Conservation (phyloP, 2,113 vertebrate genomes). For the Apodemus sylvaticus region DNA sequence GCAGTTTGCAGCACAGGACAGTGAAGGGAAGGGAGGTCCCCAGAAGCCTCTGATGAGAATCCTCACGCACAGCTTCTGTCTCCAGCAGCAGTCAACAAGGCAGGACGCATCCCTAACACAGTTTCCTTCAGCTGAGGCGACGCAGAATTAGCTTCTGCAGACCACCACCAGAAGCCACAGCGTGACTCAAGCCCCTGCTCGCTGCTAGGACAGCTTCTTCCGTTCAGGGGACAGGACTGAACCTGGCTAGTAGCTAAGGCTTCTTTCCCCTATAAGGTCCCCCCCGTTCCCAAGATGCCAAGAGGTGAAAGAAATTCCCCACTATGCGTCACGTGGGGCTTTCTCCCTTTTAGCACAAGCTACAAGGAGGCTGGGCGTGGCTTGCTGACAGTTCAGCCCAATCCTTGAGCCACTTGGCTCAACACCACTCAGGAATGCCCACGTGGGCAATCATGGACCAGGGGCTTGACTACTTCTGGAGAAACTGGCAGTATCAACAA, state of each 20-base stretch:
- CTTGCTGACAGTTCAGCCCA: background rate
- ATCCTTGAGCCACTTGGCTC: background rate
- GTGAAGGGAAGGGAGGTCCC: background rate
- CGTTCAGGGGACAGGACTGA: background rate
- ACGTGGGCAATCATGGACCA: background rate
- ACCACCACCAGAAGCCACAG: background rate
- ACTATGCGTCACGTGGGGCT: too few species aligned
- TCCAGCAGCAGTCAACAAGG: background rate
- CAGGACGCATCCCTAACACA: background rate
- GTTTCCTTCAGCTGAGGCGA: background rate
- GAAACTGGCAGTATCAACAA: conserved; percentile 13
- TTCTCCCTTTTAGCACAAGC: background rate
- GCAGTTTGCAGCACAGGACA: background rate
- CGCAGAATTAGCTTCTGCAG: background rate
- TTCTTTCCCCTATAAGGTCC: background rate
- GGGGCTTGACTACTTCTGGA: background rate
- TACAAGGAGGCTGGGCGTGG: background rate
- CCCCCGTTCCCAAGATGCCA: background rate
- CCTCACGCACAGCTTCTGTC: background rate
- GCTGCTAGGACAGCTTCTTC: background rate
- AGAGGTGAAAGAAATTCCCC: background rate
- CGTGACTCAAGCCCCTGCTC: background rate
- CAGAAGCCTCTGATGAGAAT: background rate
- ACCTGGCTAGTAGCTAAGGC: background rate
- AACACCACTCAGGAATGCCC: background rate